Conservation (phyloP, 2,113 vertebrate species). For the Cynocephalus volans region DNA sequence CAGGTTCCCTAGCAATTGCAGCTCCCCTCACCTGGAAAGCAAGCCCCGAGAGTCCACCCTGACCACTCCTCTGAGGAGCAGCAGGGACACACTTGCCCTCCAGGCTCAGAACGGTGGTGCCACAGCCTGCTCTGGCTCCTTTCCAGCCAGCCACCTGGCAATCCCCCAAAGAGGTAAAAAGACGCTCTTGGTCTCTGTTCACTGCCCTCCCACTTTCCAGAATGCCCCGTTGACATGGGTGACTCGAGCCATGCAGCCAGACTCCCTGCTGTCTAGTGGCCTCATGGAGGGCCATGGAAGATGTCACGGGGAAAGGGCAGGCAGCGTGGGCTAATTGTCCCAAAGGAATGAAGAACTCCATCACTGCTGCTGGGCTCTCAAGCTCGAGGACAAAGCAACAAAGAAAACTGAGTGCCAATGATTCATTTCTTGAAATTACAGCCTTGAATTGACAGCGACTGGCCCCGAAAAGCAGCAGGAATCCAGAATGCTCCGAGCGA, state of each 20-base stretch:
- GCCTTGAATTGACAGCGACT: conserved; percentile 21
- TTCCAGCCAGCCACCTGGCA: neutral
- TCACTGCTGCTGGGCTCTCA: neutral
- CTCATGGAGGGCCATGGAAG: neutral
- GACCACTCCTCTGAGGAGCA: too few relatives aligned
- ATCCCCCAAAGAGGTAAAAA: neutral
- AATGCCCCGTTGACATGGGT: fast-evolving
- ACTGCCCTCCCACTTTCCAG: neutral
- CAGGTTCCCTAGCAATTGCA: too few relatives aligned
- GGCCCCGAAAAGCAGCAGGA: conserved; percentile 67
- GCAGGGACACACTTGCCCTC: fast-evolving
- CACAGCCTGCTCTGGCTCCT: fast-evolving
- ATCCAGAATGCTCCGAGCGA: neutral
- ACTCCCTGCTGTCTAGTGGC: neutral
- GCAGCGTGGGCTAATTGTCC: neutral
- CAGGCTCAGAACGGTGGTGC: neutral
- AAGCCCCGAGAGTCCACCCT: too few relatives aligned
- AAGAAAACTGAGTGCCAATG: conserved; percentile 29
- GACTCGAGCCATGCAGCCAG: neutral
- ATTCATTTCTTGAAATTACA: conserved; percentile 54
- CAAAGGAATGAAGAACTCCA: conserved; percentile 49
- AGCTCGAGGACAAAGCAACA: conserved; percentile 44
- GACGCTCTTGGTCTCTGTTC: neutral
- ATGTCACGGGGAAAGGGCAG: too few relatives aligned
- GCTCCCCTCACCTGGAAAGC: too few relatives aligned